Evolutionary conservation across 2,888 invertebrate genomes (phyloP), one percentile per base, ranked within the genome.

Genomic region (Hoplodrina ambigua): DNA sequence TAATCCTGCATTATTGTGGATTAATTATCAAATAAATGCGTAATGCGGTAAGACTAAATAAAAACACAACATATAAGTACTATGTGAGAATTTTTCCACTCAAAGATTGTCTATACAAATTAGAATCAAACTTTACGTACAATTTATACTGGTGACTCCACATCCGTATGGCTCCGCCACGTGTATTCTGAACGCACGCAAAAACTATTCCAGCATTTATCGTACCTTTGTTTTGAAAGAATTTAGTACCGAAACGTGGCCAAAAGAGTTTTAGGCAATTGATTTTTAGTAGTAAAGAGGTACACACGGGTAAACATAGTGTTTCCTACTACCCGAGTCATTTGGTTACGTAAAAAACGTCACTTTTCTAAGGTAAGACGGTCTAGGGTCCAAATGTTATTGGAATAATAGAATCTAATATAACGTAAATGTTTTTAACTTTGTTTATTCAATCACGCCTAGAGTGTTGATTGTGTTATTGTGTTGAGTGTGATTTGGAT

Each of bases 121-220:
- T 84, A 77, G 70, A 74, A 84, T 84, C 72, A 82, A 82, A 84
- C 69, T 75, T 77, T 70, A 76, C 74, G 81, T 82, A 83, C 67
- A 86, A 87, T 88, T 89, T 88, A 89, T 87, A 73, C 85, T 80
- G 75, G 79, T 33, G 74, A 76, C 78, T 72, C 80, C 81, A 81
- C 78, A 63, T 75, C 46, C 15, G 17, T 5, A 17, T 17, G 46
- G 17, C 44, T 15, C 44, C 80, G 75, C 75, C 84, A 79, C 85
- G 83, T 80, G 78, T 77, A 74, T 60, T 66, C 58, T 66, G 61
- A 81, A 72, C 49, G 64, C 58, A 75, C 55, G 69, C 54, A 72
- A 82, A 84, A 81, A 73, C 75, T 71, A 69, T 68, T 75, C 57
- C 70, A 69, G 67, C 54, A 53, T 67, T 63, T 57, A 50, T 64